Evolutionary conservation across 92 coral and sea anemone species (phyloP), one percentile per base, ranked within the genome.

Genomic region (Zoanthus sansibaricus): DNA sequence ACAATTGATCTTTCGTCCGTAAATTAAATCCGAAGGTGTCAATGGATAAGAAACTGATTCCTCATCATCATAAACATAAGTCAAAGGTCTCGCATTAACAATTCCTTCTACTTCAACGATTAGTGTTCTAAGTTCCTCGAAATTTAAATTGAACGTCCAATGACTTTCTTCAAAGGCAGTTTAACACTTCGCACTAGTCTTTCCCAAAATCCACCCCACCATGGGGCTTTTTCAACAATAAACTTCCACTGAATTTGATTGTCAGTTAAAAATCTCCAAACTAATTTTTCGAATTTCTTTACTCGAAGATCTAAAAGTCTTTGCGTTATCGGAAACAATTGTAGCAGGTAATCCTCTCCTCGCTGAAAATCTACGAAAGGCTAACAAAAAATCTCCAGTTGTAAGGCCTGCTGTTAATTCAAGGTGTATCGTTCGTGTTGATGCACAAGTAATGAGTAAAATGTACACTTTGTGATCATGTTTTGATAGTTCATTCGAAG

Each of bases 191-290:
- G 78, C 9, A 91, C 89, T 8, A 91, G 75, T 14, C 96, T 33
- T 62, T 93, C 94, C 94, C 93, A 93, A 75, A 82, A 93, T 15
- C 92, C 96, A 55, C 92, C 96, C 92, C 94, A 91, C 92, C 94
- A 93, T 37, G 94, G 92, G 68, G 92, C 96, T 58, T 82, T 79
- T 42, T 93, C 88, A 82, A 86, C 80, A 18, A 91, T 93, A 74
- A 86, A 92, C 46, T 72, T 76, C 94, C 91, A 93, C 10, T 54
- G 7, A 21, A 89, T 88, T 15, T 58, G 93, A 44, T 89, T 89
- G 88, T 89, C 86, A 10, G 72, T 64, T 13, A 87, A 87, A 72
- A 87, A 88, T 31, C 82, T 75, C 71, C 88, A 84, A 20, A 90
- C 93, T 82, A 11, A 90, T 90, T 44, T 88, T 93, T 10, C 79